Evolutionary conservation across 2,113 vertebrate genomes (phyloP).

Genomic region (Madoqua kirkii): DNA sequence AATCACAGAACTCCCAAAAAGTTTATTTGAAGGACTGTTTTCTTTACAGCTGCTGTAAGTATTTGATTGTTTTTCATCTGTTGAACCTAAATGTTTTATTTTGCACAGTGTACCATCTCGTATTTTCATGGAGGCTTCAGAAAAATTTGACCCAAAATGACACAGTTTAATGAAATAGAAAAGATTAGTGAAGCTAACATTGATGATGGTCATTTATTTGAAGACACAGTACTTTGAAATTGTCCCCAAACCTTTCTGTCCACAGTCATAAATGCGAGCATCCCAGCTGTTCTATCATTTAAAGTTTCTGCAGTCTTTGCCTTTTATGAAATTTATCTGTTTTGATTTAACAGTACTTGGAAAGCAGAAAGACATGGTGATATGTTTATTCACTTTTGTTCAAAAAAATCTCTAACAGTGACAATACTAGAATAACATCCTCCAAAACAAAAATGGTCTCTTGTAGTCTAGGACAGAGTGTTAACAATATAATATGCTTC

Average conservation of each 20-base stretch:
- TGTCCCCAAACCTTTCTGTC: not conserved
- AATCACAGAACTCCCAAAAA: conserved; percentile 98
- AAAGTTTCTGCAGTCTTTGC: not conserved
- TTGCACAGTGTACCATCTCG: not conserved
- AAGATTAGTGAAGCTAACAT: not conserved
- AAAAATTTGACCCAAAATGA: not conserved
- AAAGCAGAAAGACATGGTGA: not conserved
- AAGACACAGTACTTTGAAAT: not conserved
- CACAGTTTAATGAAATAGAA: not conserved
- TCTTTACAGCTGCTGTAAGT: conserved; percentile 98
- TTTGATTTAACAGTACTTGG: conserved; percentile 16
- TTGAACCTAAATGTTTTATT: not conserved
- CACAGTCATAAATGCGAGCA: not conserved
- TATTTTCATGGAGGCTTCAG: not conserved
- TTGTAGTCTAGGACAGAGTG: not conserved
- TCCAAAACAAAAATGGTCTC: not conserved
- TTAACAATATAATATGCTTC: not conserved
- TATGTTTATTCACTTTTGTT: conserved; percentile 35
- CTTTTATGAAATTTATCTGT: not conserved
- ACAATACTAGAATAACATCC: not conserved
- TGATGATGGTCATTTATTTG: not conserved
- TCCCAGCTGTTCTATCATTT: not conserved
- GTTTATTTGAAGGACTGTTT: conserved; percentile 95
- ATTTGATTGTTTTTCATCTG: conserved; percentile 54
- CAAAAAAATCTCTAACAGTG: conserved; percentile 19